Evolutionary conservation across 2,113 vertebrate genomes (phyloP).

Genomic region (Melanerpes formicivorus): DNA sequence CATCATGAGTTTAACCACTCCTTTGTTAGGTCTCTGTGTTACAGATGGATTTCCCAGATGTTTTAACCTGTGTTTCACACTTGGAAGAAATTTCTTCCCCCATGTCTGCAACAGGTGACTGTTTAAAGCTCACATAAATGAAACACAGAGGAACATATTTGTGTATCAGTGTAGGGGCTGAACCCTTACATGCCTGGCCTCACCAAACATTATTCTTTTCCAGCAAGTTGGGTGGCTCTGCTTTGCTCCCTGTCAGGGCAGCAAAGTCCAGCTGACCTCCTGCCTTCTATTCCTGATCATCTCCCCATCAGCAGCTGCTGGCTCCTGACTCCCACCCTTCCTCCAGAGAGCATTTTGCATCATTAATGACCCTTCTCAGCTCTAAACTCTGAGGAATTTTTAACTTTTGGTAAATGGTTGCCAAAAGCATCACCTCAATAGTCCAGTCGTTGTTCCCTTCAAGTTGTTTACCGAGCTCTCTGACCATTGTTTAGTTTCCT

Average conservation of each 20-base stretch:
- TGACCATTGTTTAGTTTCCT: conserved; percentile 31
- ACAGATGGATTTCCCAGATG: neutral
- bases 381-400: neutral
- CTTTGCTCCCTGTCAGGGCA: neutral
- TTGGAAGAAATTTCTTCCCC: neutral
- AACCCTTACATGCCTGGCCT: neutral
- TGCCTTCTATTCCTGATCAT: neutral
- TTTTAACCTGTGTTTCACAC: neutral
- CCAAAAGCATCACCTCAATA: neutral
- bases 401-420: neutral
- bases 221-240: neutral
- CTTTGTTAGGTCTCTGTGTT: neutral
- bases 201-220: neutral
- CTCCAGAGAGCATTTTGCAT: neutral
- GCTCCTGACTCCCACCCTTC: neutral
- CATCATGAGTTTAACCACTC: neutral
- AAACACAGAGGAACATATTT: neutral
- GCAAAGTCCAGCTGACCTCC: neutral
- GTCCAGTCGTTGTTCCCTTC: neutral
- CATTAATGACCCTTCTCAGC: neutral
- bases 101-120: neutral
- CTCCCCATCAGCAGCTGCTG: neutral
- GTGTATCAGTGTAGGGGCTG: neutral
- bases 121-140: neutral
- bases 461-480: neutral